Percentiles rank a stretch among this genome's conserved stretches.
These are phyloP conservation scores for Telmatherina bonti DNA, from an alignment of 2,797 vertebrate genomes.

Conservation along the genomic window DNA sequence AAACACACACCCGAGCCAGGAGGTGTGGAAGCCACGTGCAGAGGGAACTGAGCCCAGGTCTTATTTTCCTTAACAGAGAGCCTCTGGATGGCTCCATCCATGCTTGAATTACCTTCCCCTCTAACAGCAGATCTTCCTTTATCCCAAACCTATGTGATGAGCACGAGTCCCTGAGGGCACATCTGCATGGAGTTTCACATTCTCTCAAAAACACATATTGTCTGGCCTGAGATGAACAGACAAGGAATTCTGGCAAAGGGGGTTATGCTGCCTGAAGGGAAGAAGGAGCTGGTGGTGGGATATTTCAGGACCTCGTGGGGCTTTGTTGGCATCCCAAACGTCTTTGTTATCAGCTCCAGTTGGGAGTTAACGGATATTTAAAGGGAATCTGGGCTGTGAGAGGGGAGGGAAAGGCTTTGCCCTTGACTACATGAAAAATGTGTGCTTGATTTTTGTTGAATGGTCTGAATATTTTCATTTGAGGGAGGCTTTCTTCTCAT, in stretches of 20 bases:
- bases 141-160: conserved; percentile 56
- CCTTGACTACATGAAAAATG: conserved; percentile 50
- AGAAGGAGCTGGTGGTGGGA: conserved; percentile 59
- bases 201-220: conserved; percentile 64
- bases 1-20: conserved; percentile 59
- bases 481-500: background rate
- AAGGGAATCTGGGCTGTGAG: conserved; percentile 57
- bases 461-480: conserved; percentile 23
- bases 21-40: conserved; percentile 73
- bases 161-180: conserved; percentile 65
- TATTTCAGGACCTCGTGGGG: conserved; percentile 69
- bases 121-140: conserved; percentile 44
- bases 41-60: conserved; percentile 47
- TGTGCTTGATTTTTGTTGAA: conserved; percentile 55
- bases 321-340: conserved; percentile 68
- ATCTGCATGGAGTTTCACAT: conserved; percentile 67
- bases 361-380: conserved; percentile 61
- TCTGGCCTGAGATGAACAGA: conserved; percentile 73
- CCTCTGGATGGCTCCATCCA: conserved; percentile 44
- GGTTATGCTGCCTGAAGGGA: conserved; percentile 58
- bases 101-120: conserved; percentile 63
- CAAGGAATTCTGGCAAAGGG: conserved; percentile 65
- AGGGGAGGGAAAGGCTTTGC: conserved; percentile 35
- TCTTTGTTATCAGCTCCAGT: conserved; percentile 71
- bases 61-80: conserved; percentile 44